These are phyloP conservation scores for Gymnocypris eckloni DNA, from an alignment of 2,797 vertebrate genomes.

Conservation along the genomic window DNA sequence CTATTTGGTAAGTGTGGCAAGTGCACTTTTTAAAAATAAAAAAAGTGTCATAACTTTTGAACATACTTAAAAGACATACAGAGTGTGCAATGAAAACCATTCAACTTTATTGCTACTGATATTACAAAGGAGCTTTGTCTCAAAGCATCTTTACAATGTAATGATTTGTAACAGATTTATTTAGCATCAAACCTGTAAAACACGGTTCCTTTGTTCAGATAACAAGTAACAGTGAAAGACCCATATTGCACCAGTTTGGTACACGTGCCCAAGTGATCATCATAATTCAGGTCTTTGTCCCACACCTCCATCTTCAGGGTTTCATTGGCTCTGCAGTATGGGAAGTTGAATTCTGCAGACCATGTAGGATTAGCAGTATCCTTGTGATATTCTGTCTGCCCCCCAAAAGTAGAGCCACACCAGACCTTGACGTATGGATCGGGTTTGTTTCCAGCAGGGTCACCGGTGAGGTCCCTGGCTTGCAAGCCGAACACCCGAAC, in stretches of 20 bases:
- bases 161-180: neutral
- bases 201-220: neutral
- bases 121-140: neutral
- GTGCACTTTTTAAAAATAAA: too few species aligned
- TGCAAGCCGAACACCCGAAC: neutral
- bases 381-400: constrained; percentile 55
- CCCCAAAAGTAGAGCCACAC: constrained; percentile 9
- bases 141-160: neutral
- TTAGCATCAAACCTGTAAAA: neutral
- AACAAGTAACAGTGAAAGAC: neutral
- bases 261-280: constrained; percentile 64
- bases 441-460: neutral
- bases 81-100: too few species aligned
- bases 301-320: constrained; percentile 59
- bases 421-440: neutral
- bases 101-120: too few species aligned
- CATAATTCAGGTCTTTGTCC: constrained; percentile 17
- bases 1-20: too few species aligned
- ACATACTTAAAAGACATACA: too few species aligned
- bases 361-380: constrained; percentile 58
- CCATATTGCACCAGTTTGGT: too few species aligned
- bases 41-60: too few species aligned
- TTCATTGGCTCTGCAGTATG: neutral
- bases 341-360: constrained; percentile 60
- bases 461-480: neutral